Percentiles rank a stretch among this genome's conserved stretches.
phyloP scores from a whole-genome alignment of 2,113 vertebrate genomes.

The Podarcis muralis region DNA sequence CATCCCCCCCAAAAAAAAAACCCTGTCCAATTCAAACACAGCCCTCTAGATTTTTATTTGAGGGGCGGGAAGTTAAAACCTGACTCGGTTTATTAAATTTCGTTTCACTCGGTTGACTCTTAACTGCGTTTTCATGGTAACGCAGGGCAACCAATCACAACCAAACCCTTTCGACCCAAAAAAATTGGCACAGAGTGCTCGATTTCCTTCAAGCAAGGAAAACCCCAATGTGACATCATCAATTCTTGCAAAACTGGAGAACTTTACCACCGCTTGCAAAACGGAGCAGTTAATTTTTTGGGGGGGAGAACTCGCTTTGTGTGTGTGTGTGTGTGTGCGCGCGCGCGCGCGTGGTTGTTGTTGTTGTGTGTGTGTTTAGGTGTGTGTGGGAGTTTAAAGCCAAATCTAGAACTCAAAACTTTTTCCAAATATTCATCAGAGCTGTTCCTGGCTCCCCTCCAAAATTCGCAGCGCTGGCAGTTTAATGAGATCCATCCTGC shows the following conservation, averaged over 20 bases:
- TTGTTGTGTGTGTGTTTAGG: neutral
- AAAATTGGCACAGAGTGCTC: neutral
- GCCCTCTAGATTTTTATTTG: neutral
- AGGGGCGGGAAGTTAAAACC: no score
- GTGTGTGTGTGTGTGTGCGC: neutral
- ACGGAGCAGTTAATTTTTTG: neutral
- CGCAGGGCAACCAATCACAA: conserved; percentile 4
- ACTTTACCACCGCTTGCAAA: neutral
- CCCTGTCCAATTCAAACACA: neutral
- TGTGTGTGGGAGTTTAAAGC: no score
- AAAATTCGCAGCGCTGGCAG: neutral
- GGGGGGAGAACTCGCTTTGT: no score
- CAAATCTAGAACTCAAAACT: neutral
- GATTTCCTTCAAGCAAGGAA: conserved; percentile 14
- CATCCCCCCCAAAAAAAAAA: neutral
- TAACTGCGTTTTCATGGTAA: neutral
- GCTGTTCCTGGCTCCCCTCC: neutral
- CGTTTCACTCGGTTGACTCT: neutral
- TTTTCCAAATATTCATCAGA: neutral
- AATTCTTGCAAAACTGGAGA: neutral
- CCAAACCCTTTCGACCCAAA: neutral
- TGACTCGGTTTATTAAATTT: neutral
- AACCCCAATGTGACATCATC: conserved; percentile 25
- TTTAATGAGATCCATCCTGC: conserved; percentile 29
- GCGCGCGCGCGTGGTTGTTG: no score